Percentiles rank a stretch among this genome's conserved stretches.
Conservation (phyloP, 1,140 invertebrate genomes). For the Rhyacophila brunnea region DNA sequence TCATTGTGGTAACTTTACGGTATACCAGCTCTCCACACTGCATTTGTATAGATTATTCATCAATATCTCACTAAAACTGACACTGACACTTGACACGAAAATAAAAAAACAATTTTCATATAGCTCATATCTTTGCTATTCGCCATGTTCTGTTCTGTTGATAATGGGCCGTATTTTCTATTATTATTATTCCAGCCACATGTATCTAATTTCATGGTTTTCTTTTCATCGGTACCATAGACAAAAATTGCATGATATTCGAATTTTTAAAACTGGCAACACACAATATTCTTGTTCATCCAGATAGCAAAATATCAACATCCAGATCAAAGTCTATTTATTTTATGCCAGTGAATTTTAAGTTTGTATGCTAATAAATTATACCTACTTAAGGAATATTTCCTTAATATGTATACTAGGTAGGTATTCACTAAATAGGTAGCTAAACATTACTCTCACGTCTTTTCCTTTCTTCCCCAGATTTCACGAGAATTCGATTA, state of each 20-base stretch:
- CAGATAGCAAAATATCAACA: too few relatives aligned
- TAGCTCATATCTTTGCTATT: conserved; percentile 9
- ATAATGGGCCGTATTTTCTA: conserved; percentile 12
- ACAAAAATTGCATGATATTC: background rate
- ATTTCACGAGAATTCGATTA: too few relatives aligned
- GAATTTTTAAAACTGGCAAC: too few relatives aligned
- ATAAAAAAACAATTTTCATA: conserved; percentile 12
- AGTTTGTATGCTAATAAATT: too few relatives aligned
- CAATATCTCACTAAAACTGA: conserved; percentile 18
- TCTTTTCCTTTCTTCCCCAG: too few relatives aligned
- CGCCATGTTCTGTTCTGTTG: conserved; percentile 24
- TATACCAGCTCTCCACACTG: conserved; percentile 26
- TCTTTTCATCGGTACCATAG: conserved; percentile 10
- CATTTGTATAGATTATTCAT: conserved; percentile 19
- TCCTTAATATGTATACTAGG: too few relatives aligned
- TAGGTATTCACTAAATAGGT: too few relatives aligned
- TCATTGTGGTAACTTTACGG: conserved; percentile 21
- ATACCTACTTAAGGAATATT: too few relatives aligned
- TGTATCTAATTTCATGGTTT: conserved; percentile 21
- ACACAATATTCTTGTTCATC: too few relatives aligned
- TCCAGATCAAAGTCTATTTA: too few relatives aligned
- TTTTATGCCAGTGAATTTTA: too few relatives aligned
- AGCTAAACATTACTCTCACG: too few relatives aligned
- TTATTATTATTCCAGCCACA: conserved; percentile 15
- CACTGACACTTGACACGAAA: conserved; percentile 14